A percentile compares a stretch with the other conserved stretches of the same genome.
Evolutionary conservation across 2,888 invertebrate species (phyloP).

Genomic region (Strigamia maritima): DNA sequence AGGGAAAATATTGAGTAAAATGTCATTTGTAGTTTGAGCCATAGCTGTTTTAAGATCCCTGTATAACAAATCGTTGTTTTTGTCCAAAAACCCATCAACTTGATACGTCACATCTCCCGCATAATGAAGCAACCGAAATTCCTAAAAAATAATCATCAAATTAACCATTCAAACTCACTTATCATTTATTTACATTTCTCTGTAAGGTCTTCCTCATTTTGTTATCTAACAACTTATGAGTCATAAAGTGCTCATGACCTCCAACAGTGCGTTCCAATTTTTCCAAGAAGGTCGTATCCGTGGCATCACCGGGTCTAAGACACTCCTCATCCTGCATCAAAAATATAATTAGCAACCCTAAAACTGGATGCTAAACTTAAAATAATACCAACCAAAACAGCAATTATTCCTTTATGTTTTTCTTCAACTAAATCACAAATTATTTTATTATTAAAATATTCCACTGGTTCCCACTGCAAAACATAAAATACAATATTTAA

Average conservation of each 20-base stretch:
- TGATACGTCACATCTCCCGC: conserved; percentile 91
- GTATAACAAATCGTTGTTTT: conserved; percentile 88
- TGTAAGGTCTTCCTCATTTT: conserved; percentile 77
- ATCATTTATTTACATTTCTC: conserved; percentile 62
- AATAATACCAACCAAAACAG: conserved; percentile 49
- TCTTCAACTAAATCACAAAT: conserved; percentile 90
- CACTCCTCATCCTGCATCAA: conserved; percentile 75
- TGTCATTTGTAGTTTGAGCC: conserved; percentile 66
- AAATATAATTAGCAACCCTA: too few relatives aligned
- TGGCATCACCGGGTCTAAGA: conserved; percentile 80
- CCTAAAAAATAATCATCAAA: conserved; percentile 57
- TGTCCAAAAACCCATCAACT: conserved; percentile 81
- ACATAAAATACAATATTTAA: too few relatives aligned
- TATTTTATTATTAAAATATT: conserved; percentile 88
- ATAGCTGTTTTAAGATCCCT: conserved; percentile 80
- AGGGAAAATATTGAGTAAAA: conserved; percentile 63
- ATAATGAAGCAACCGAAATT: conserved; percentile 85
- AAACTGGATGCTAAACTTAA: too few relatives aligned
- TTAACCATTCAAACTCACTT: background rate
- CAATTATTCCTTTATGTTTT: conserved; percentile 69
- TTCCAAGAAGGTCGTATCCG: conserved; percentile 74
- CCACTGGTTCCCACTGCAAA: conserved; percentile 71
- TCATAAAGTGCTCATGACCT: conserved; percentile 76
- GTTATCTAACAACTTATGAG: conserved; percentile 72
- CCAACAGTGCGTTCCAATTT: conserved; percentile 73